phyloP scores from a whole-genome alignment of 2,113 vertebrate species.

The Octodon degus region DNA sequence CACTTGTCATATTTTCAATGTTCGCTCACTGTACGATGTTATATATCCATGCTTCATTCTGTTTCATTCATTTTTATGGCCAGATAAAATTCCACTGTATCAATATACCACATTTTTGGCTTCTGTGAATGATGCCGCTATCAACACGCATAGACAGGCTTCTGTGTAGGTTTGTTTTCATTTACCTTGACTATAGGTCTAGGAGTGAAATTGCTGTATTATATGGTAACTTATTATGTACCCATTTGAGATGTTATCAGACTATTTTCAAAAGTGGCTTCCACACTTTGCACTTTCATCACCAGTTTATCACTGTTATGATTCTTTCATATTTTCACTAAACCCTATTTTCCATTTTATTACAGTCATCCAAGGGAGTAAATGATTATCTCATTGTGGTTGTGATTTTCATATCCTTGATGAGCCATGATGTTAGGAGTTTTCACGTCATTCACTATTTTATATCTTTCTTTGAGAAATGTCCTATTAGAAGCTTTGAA shows the following conservation, averaged over 20 bases:
- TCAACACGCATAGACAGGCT: not conserved
- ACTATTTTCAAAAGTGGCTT: not conserved
- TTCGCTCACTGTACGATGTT: not conserved
- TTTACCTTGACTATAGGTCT: not conserved
- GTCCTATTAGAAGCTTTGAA: not conserved
- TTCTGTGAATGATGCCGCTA: not conserved
- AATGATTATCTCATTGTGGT: not conserved
- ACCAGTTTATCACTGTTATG: too few species aligned
- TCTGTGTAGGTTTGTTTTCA: not conserved
- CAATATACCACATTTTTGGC: not conserved
- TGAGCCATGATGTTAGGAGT: not conserved
- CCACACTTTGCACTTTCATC: not conserved
- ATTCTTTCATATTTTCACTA: not conserved
- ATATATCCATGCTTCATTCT: not conserved
- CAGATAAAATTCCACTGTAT: not conserved
- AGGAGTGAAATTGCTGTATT: not conserved
- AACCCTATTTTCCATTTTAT: not conserved
- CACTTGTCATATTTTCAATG: not conserved
- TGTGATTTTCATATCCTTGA: not conserved
- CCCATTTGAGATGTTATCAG: not conserved
- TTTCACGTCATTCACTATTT: not conserved
- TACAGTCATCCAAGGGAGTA: not conserved
- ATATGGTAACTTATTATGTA: not conserved
- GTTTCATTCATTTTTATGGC: not conserved
- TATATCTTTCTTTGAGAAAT: not conserved